Percentiles rank a stretch among this genome's conserved stretches.
phyloP scores from a whole-genome alignment of 2,797 vertebrate genomes.

The Clarias platycephalus region DNA sequence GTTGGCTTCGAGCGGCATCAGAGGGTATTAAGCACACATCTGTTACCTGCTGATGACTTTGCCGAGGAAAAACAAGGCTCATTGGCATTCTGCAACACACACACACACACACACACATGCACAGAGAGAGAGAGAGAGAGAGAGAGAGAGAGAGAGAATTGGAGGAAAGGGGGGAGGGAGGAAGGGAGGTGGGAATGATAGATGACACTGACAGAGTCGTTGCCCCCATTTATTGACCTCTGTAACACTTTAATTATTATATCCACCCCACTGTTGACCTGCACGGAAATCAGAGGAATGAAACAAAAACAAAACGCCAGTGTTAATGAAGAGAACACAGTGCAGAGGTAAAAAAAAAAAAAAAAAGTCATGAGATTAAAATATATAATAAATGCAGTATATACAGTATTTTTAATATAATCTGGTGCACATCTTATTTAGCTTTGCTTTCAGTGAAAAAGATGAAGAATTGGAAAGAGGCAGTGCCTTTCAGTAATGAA shows the following conservation, averaged over 20 bases:
- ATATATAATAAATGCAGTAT: background rate
- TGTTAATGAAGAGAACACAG: background rate
- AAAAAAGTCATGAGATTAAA: background rate
- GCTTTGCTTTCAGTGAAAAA: background rate
- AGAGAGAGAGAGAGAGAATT: background rate
- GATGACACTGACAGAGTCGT: conserved; percentile 20
- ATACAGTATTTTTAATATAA: background rate
- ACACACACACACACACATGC: conserved; percentile 9
- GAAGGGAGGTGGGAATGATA: conserved; percentile 11
- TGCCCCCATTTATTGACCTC: conserved; percentile 28
- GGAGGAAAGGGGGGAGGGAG: background rate
- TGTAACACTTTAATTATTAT: conserved; percentile 31
- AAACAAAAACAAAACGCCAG: background rate
- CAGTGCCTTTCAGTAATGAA: background rate
- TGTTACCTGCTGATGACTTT: conserved; percentile 46
- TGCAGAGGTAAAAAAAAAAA: background rate
- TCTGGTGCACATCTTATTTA: background rate
- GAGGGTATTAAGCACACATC: conserved; percentile 42
- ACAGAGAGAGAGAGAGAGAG: background rate
- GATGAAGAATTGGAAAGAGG: background rate
- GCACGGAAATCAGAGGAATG: background rate
- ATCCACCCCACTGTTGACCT: conserved; percentile 31
- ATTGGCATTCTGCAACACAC: conserved; percentile 44
- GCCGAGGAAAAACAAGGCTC: conserved; percentile 28
- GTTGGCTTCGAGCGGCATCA: conserved; percentile 11